These are phyloP conservation scores for Hexactinellida sp. DNA, from an alignment of 37 sponge, comb jelly and placozoan genomes.

Conservation along the genomic window DNA sequence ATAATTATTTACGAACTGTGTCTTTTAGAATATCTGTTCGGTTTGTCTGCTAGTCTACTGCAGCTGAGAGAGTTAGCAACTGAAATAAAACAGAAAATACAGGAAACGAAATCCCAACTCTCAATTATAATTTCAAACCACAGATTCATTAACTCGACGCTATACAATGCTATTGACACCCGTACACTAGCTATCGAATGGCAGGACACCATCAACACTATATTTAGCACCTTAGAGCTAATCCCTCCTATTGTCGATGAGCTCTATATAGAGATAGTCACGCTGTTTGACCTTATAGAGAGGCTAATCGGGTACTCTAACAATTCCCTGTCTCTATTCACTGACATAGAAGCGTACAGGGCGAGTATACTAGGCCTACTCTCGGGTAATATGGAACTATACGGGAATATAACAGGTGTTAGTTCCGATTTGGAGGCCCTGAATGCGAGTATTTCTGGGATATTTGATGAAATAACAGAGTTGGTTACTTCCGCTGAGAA, in stretches of 20 bases:
- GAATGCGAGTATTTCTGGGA: not conserved
- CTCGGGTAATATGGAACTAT: not conserved
- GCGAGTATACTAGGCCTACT: not conserved
- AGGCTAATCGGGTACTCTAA: not conserved
- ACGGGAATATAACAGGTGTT: not conserved
- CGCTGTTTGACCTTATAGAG: not conserved
- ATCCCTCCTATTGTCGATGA: not conserved
- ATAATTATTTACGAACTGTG: too few relatives aligned
- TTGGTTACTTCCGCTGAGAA: not conserved
- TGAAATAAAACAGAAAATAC: not conserved
- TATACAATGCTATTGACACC: not conserved
- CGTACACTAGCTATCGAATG: not conserved
- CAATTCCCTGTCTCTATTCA: not conserved
- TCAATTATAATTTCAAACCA: not conserved
- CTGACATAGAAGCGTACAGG: not conserved
- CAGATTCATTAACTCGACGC: not conserved
- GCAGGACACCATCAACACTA: not conserved
- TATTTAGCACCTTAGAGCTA: not conserved
- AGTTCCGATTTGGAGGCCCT: not conserved
- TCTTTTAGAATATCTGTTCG: not conserved
- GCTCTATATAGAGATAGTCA: not conserved
- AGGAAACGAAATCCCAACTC: not conserved
- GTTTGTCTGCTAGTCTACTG: not conserved
- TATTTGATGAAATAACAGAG: not conserved
- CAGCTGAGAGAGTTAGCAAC: not conserved